Base-by-base conservation (phyloP, 1,140 invertebrate species). In the Aphelenchoides avenae region DNA sequence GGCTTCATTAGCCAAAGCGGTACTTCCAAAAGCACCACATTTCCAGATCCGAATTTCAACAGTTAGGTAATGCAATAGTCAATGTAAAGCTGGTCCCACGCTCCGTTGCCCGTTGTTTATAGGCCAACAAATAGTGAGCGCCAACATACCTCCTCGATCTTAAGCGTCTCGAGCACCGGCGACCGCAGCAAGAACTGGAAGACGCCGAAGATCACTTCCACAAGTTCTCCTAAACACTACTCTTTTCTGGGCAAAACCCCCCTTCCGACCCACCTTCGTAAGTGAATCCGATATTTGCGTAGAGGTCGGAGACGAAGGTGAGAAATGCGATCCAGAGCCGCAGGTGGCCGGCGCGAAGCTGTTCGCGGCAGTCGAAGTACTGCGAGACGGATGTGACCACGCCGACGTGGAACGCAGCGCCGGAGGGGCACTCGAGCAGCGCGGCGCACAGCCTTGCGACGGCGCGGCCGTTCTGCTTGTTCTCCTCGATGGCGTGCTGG, bases 141-240 rank as follows among this genome's bases (percentile, higher is more conserved):
- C n/a, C 3, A 50, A 30, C 69, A 52, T 50, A 73, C 60, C 42
- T 73, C 71, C 70, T 73, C 73, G 49, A 73, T 73, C 46, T 75
- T 73, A 1, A 73, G 49, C 29, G 46, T 29, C 20, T 73, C 72
- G 13, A 73, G 52, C 42, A 73, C 56, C 22, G 64, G 61, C 15
- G 57, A 36, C 30, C 65, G 53, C 6, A 73, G 65, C 43, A 73
- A 49, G 37, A 70, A 73, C 34, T 75, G 54, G 44, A 75, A 75
- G 47, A 70, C 48, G 13, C 65, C 52, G 42, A 75, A 73, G 15
- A 73, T 57, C 11, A 68, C 37, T 18, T 65, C 52, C 11, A 71
- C 61, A 27, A 73, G 34, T 33, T 65, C 72, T 5, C 39, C 68
- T 65, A 61, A 40, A 13, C 3, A 52, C 7, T 46, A 49, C 39